These are phyloP conservation scores for Macrosoma leucophasiata DNA, from an alignment of 2,888 invertebrate species.

Conservation along the genomic window DNA sequence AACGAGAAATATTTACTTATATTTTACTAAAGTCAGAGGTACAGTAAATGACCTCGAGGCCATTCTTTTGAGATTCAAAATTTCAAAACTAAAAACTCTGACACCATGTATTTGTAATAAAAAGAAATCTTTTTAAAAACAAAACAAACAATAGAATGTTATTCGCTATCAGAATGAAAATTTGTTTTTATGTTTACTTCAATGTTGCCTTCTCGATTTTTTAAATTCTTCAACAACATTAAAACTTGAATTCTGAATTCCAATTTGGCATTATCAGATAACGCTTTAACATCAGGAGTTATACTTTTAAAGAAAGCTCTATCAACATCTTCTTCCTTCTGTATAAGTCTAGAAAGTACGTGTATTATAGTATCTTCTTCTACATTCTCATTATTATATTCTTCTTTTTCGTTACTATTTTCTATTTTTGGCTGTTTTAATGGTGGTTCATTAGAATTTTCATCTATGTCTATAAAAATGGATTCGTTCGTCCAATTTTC, in stretches of 20 bases:
- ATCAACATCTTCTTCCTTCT: slow-evolving; percentile 56
- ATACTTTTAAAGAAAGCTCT: slow-evolving; percentile 55
- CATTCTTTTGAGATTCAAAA: slow-evolving; percentile 5
- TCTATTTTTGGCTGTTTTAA: slow-evolving; percentile 22
- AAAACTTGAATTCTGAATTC: slow-evolving; percentile 51
- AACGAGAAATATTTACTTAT: too few species aligned
- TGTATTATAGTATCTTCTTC: slow-evolving; percentile 32
- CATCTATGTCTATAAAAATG: slow-evolving; percentile 35
- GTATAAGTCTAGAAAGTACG: slow-evolving; percentile 42
- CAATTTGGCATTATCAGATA: slow-evolving; percentile 43
- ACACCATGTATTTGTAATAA: not conserved
- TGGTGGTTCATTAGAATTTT: too few species aligned
- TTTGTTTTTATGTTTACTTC: slow-evolving; percentile 5
- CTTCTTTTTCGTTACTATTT: slow-evolving; percentile 6
- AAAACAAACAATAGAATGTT: too few species aligned
- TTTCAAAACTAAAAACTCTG: not conserved
- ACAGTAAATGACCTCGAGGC: slow-evolving; percentile 7
- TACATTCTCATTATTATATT: slow-evolving; percentile 6
- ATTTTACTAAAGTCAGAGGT: too few species aligned
- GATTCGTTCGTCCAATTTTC: slow-evolving; percentile 43
- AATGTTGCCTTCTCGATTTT: slow-evolving; percentile 29
- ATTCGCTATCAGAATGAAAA: slow-evolving; percentile 1
- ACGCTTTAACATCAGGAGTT: slow-evolving; percentile 43
- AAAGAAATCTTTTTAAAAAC: too few species aligned
- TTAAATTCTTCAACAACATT: slow-evolving; percentile 40